Evolutionary conservation across 2,888 invertebrate genomes (phyloP), one percentile per base, ranked within the genome.

Genomic region (Tryphoninae sp.): DNA sequence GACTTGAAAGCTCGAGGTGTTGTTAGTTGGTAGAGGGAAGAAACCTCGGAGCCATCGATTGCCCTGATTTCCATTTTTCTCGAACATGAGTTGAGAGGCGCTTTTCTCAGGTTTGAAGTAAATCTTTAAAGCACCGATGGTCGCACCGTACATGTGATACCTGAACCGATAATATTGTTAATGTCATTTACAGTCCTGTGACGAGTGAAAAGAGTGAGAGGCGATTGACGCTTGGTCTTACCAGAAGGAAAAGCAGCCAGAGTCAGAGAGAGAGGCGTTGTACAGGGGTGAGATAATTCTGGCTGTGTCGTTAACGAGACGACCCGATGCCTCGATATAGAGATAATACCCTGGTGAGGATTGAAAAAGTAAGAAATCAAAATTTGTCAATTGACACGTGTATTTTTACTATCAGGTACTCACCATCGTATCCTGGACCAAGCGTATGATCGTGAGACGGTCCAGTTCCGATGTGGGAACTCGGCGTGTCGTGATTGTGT

Each of bases 71-170:
- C 96, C 96, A 87, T 92, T 92, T 82, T 93, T 92, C 33, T 93
- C 92, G 88, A 96, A 97, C 80, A 95, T 90, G 0, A 94, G 90
- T 75, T 92, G 93, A 0, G 93, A 90, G 65, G 83, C 89, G 7
- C 33, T 49, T 0, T 88, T 87, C 33, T 93, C 91, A 1, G 92
- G 92, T 73, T 94, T 94, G 4, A 95, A 89, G 82, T 94, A 94
- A 16, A 95, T 93, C 75, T 93, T 92, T 61, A 95, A 87, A 2
- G 91, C 90, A 0, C 95, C 95, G 11, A 94, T 94, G 0, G 93
- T 93, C 83, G 90, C 90, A 8, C 97, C 97, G 89, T 93, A 96
- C 96, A 97, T 97, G 89, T 96, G 96, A 88, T 96, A 97, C 92
- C 94, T 96, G 88, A n/a, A 68, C 16, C 49, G 23, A 16, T 7